Base-by-base conservation (phyloP, 2,113 vertebrate species). In the Platichthys stellatus region DNA sequence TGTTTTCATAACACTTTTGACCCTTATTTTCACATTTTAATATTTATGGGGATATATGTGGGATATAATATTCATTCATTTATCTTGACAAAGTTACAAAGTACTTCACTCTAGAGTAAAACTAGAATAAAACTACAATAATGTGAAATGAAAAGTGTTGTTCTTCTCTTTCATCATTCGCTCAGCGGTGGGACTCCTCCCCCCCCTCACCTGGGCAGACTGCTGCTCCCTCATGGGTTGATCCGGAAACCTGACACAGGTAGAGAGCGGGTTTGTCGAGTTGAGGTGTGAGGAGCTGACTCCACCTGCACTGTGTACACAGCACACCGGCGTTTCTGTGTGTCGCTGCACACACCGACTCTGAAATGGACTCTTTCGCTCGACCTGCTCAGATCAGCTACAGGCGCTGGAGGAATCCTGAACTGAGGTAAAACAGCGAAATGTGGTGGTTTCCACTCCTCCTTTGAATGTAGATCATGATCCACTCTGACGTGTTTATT, bases 361-460 rank as follows among this genome's bases (percentile, higher is more conserved):
- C n/a, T n/a, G 24, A 67, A 14, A 92, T 93, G 92, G 62, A 82
- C 2, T 71, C 24, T 0, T 75, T 71, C 64, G 8, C n/a, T 1
- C 56, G 1, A 54, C 1, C 14, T 2, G 0, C 58, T 0, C 47
- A 8, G 2, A 6, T 90, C 14, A 10, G 51, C 10, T 92, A 91
- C 78, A 83, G 65, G 59, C 43, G 76, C 2, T 89, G 90, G 90
- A 78, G 4, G 40, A 76, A 88, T 28, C 51, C 72, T 9, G 72
- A 85, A 10, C 15, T 12, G 12, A 66, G 87, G 91, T 92, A 86
- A 66, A 53, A 26, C 35, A 5, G 60, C 0, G 2, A n/a, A 10
- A 58, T 40, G 0, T 15, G 11, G 1, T 24, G 2, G 28, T 72
- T 31, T 43, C 2, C 40, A 40, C 40, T 40, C 11, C 40, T 40